Percentiles rank a stretch among this genome's conserved stretches.
phyloP scores from a whole-genome alignment of 2,113 vertebrate genomes.

The Numida meleagris region DNA sequence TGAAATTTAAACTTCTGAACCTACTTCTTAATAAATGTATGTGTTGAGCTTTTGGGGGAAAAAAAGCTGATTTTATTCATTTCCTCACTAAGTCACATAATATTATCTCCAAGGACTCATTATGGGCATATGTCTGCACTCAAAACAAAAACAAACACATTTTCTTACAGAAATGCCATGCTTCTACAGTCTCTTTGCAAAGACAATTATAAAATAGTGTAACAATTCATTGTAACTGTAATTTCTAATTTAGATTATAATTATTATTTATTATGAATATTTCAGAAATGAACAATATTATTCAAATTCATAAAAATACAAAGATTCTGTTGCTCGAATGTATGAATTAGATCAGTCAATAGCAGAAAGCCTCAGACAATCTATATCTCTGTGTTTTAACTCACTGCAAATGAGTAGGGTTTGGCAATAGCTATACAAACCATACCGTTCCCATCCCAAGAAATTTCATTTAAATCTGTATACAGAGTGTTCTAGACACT shows the following conservation, averaged over 20 bases:
- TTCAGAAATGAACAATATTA: neutral
- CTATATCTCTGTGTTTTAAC: neutral
- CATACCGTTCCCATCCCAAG: neutral
- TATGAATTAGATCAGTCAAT: neutral
- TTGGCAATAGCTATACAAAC: neutral
- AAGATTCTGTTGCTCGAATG: neutral
- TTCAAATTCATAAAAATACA: neutral
- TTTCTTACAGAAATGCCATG: neutral
- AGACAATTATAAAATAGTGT: neutral
- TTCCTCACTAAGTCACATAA: neutral
- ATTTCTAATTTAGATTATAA: constrained; percentile 9
- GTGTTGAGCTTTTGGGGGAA: neutral
- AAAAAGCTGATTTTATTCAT: neutral
- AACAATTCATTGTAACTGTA: neutral
- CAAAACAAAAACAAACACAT: constrained; percentile 14
- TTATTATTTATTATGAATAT: neutral
- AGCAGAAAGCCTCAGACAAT: neutral
- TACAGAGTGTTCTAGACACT: neutral
- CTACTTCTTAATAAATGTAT: neutral
- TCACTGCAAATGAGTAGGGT: neutral
- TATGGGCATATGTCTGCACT: neutral
- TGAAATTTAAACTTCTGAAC: neutral
- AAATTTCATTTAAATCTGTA: neutral
- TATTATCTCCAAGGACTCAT: neutral
- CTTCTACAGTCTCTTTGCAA: neutral